Percentiles rank a stretch among this genome's conserved stretches.
phyloP scores from a whole-genome alignment of 2,797 vertebrate species.

The Arnoldichthys spilopterus region DNA sequence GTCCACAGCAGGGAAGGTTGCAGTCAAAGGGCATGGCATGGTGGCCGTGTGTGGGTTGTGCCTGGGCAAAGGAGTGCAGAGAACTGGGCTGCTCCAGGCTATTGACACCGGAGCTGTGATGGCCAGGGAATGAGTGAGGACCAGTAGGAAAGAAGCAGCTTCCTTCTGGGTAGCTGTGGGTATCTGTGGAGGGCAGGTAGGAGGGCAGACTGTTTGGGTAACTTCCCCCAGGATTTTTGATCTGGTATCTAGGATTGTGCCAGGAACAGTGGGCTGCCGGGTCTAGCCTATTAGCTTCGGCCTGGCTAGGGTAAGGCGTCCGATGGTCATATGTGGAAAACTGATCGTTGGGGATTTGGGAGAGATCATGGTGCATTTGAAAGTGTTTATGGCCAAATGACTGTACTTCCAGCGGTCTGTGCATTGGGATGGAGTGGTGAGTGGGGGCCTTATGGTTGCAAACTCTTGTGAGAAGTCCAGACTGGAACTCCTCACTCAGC shows the following conservation, averaged over 20 bases:
- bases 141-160: conserved; percentile 56
- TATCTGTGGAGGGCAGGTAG: conserved; percentile 59
- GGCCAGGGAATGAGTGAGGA: conserved; percentile 58
- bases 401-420: conserved; percentile 25
- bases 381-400: neutral
- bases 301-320: conserved; percentile 72
- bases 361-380: conserved; percentile 35
- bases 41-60: conserved; percentile 54
- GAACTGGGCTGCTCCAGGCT: conserved; percentile 79
- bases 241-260: conserved; percentile 65
- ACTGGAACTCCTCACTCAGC: conserved; percentile 64
- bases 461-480: neutral
- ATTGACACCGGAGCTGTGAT: conserved; percentile 51
- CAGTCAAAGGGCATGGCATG: conserved; percentile 62
- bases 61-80: conserved; percentile 70
- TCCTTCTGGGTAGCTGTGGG: conserved; percentile 52
- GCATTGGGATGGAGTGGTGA: neutral
- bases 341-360: conserved; percentile 52
- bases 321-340: conserved; percentile 58
- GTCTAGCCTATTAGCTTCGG: neutral
- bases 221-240: conserved; percentile 58
- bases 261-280: conserved; percentile 33
- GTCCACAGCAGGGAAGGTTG: conserved; percentile 64
- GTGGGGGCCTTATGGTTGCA: neutral
- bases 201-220: conserved; percentile 71